Conservation (phyloP, 2,797 vertebrate species). For the Pangasius macronema region DNA sequence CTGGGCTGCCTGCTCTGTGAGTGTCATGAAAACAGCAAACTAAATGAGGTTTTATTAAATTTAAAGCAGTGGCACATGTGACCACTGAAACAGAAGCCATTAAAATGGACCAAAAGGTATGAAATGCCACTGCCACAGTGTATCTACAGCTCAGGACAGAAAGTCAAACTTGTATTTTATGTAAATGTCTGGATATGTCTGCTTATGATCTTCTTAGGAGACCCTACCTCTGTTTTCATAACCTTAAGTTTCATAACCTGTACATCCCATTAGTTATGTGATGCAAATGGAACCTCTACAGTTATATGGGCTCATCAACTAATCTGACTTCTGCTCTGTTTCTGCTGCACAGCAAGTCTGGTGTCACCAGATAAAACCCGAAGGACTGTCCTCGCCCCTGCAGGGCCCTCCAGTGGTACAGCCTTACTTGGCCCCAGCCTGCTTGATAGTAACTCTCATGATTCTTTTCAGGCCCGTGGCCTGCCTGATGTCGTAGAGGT, state of each 20-base stretch:
- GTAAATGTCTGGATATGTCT: background rate
- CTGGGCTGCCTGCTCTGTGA: conserved; percentile 95
- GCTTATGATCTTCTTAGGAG: background rate
- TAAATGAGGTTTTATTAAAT: background rate
- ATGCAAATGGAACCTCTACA: background rate
- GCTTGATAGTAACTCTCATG: conserved; percentile 94
- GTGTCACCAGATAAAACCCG: conserved; percentile 94
- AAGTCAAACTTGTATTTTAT: background rate
- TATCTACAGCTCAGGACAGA: background rate
- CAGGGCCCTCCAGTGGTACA: conserved; percentile 84
- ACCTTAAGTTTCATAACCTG: background rate
- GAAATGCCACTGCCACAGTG: background rate
- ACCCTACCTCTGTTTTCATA: background rate
- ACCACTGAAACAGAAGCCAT: background rate
- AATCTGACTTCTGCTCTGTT: conserved; percentile 13
- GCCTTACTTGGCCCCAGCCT: conserved; percentile 92
- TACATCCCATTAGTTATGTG: background rate
- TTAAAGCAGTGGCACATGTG: background rate
- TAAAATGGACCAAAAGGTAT: background rate
- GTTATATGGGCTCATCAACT: background rate
- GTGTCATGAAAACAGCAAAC: conserved; percentile 43
- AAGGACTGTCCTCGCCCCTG: conserved; percentile 80
- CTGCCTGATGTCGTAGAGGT: conserved; percentile 94
- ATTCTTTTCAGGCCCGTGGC: conserved; percentile 94
- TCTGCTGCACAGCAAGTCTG: conserved; percentile 84